These are phyloP conservation scores for Nesogale talazaci DNA, from an alignment of 2,113 vertebrate species.

Conservation along the genomic window DNA sequence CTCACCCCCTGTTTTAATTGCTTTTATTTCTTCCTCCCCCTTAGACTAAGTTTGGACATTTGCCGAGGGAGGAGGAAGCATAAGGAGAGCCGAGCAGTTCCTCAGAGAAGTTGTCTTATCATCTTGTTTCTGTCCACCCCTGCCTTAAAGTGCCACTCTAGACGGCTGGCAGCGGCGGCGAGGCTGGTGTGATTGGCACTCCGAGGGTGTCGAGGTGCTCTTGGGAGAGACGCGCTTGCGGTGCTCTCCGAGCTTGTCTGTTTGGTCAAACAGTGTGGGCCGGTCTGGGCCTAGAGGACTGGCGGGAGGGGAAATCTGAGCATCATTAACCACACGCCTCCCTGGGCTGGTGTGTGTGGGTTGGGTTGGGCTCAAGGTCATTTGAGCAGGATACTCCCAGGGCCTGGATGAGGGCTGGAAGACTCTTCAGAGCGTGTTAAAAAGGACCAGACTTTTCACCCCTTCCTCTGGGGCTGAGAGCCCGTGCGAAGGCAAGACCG, in stretches of 20 bases:
- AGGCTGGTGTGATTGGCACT: too few relatives aligned
- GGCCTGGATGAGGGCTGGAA: neutral
- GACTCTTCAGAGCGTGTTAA: neutral
- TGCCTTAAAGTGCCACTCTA: neutral
- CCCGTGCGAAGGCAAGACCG: neutral
- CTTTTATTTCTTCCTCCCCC: neutral
- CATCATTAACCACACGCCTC: neutral
- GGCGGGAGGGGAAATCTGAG: neutral
- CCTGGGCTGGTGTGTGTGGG: neutral
- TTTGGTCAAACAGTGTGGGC: neutral
- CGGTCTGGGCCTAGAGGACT: neutral
- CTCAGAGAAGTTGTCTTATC: neutral
- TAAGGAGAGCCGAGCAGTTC: neutral
- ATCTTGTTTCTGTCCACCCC: neutral
- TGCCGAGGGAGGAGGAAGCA: neutral
- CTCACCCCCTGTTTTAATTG: neutral
- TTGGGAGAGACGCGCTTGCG: neutral
- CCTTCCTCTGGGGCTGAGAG: neutral
- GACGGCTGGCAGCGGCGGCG: accelerated
- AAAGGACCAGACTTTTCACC: neutral
- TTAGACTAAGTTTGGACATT: neutral
- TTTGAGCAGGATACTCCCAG: neutral
- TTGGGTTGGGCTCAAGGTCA: neutral
- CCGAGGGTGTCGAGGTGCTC: too few relatives aligned
- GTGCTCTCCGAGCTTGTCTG: neutral